Base-by-base conservation (phyloP, 2,113 vertebrate genomes). In the Leptobrachium leishanense region DNA sequence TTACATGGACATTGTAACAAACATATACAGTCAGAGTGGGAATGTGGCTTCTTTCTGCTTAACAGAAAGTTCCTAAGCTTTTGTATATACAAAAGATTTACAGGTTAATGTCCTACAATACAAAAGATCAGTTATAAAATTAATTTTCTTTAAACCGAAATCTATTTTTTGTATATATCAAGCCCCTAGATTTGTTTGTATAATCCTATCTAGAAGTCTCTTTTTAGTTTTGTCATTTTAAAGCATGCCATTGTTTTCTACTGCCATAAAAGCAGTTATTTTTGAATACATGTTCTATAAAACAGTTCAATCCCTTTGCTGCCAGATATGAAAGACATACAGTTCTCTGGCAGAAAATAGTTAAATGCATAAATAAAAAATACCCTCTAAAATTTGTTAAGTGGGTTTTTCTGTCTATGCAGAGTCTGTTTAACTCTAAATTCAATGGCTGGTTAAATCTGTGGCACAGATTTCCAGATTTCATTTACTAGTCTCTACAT, bases 51-150 rank as follows among this genome's bases (percentile, higher is more conserved):
- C 94, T 97, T 96, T 95, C 95, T 96, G 95, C 96, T 97, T 97
- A 93, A 94, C 96, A 97, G 96, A 97, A 97, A 97, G 94, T 91
- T 92, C 90, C 95, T 96, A 97, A 93, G 90, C 92, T 92, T 96
- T 97, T 90, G 90, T 98, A 97, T 98, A 94, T 97, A 97, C 95
- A 98, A 98, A 93, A 98, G 93, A 96, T 96, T 96, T 95, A 95
- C 94, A 95, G 95, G 95, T 97, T 98, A 96, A 97, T 97, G 95
- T 96, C 96, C 96, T 98, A 97, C 97, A 92, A 91, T 98, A 98
- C 95, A 98, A 98, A 98, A 93, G 94, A 94, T 95, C 92, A 93
- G 93, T 96, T 97, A 98, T 96, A 98, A 97, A 98, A 97, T 97
- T 96, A 96, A 79, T 72, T 95, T 94, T 70, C 9, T 79, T 95